Evolutionary conservation across 2,888 invertebrate species (phyloP).

Genomic region (Apamea sordens): DNA sequence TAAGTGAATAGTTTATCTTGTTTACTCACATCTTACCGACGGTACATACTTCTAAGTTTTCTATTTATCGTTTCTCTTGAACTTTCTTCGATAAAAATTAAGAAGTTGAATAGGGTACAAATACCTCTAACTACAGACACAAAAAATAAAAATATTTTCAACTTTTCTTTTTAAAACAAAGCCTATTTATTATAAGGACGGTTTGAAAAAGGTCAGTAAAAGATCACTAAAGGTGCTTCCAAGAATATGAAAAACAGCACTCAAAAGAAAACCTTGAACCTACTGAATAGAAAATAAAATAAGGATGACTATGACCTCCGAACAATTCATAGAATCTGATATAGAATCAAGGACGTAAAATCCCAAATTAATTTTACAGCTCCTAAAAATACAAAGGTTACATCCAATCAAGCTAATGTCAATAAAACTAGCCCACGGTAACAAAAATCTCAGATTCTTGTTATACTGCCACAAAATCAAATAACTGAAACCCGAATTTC

Average conservation of each 20-base stretch:
- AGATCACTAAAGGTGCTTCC: background rate
- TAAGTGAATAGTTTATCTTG: background rate
- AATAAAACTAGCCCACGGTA: constrained; percentile 31
- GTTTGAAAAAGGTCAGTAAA: constrained; percentile 15
- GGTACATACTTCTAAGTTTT: background rate
- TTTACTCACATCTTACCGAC: background rate
- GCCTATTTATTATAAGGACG: no score
- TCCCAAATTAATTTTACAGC: constrained; percentile 5
- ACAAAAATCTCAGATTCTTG: constrained; percentile 16
- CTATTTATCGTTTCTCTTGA: background rate
- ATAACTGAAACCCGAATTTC: constrained; percentile 15
- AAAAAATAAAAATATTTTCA: background rate
- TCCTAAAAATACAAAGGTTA: constrained; percentile 18
- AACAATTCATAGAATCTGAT: constrained; percentile 13
- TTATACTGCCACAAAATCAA: constrained; percentile 22
- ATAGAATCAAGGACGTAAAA: constrained; percentile 11
- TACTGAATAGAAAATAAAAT: background rate
- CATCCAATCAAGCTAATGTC: constrained; percentile 31
- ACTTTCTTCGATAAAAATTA: background rate
- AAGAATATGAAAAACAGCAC: background rate
- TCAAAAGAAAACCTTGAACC: constrained; percentile 1
- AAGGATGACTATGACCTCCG: background rate
- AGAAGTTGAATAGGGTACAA: background rate
- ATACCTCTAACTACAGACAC: background rate
- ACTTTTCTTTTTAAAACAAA: background rate